phyloP scores from a whole-genome alignment of 2,113 vertebrate species.

The Perca schrenkii region DNA sequence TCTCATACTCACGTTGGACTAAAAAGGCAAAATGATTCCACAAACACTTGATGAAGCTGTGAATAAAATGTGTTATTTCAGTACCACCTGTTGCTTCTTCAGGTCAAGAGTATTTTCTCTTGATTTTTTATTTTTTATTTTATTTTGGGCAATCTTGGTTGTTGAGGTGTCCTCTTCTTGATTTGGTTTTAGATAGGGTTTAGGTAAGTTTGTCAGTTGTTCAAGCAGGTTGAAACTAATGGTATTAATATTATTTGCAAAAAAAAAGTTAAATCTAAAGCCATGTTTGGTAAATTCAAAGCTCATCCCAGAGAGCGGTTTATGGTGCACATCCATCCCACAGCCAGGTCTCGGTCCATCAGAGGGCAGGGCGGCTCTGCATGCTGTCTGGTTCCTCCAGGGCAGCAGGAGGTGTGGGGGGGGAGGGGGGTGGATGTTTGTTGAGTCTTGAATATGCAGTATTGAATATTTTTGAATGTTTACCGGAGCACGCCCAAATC shows the following conservation, averaged over 20 bases:
- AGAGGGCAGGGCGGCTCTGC: conserved; percentile 23
- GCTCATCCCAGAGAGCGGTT: neutral
- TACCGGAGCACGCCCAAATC: conserved; percentile 79
- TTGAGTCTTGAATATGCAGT: conserved; percentile 50
- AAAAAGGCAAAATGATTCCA: neutral
- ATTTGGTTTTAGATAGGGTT: neutral
- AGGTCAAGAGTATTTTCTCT: conserved; percentile 9
- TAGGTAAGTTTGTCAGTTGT: neutral
- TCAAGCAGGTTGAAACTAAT: neutral
- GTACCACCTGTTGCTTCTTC: conserved; percentile 55
- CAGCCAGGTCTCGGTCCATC: conserved; percentile 30
- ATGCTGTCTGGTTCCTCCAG: conserved; percentile 45
- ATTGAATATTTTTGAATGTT: conserved; percentile 72
- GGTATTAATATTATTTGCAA: neutral
- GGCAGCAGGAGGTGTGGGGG: conserved; percentile 20
- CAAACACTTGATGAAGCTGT: conserved; percentile 36
- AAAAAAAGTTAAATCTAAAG: conserved; percentile 2
- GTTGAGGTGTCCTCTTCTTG: neutral
- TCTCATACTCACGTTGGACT: conserved; percentile 34
- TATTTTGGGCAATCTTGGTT: neutral
- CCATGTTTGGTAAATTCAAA: neutral
- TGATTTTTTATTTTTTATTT: neutral
- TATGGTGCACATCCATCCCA: conserved; percentile 27
- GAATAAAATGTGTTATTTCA: conserved; percentile 42
- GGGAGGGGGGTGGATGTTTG: conserved; percentile 14